Evolutionary conservation across 2,888 invertebrate genomes (phyloP).

Genomic region (Eristalis tenax): DNA sequence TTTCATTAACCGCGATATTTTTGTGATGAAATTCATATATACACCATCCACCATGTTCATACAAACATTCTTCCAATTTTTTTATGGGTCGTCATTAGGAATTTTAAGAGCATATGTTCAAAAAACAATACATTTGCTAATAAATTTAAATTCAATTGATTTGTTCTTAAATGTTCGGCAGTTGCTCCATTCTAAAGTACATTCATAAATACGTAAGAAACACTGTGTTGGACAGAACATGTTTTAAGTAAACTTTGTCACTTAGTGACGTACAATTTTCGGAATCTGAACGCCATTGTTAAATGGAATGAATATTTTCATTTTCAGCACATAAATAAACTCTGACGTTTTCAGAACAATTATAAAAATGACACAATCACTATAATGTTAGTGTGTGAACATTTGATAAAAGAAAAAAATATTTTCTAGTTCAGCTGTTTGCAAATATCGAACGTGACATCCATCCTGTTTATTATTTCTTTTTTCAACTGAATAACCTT

Average conservation of each 20-base stretch:
- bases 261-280: constrained; percentile 22
- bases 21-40: background rate
- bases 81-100: too few species aligned
- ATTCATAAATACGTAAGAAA: background rate
- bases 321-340: constrained; percentile 27
- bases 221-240: constrained; percentile 26
- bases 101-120: too few species aligned
- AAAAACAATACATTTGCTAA: too few species aligned
- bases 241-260: background rate
- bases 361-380: constrained; percentile 38
- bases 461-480: background rate
- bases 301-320: background rate
- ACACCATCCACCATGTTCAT: too few species aligned
- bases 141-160: background rate
- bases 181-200: background rate
- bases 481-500: background rate
- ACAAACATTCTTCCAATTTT: too few species aligned
- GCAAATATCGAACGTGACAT: constrained; percentile 9
- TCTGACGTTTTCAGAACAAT: constrained; percentile 37
- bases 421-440: constrained; percentile 22
- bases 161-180: too few species aligned
- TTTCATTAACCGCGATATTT: background rate
- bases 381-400: background rate
- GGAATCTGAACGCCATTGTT: background rate
- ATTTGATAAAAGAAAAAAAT: background rate